Percentiles rank a stretch among this genome's conserved stretches.
Evolutionary conservation across 2,113 vertebrate species (phyloP).

Genomic region (Eulemur macaco): DNA sequence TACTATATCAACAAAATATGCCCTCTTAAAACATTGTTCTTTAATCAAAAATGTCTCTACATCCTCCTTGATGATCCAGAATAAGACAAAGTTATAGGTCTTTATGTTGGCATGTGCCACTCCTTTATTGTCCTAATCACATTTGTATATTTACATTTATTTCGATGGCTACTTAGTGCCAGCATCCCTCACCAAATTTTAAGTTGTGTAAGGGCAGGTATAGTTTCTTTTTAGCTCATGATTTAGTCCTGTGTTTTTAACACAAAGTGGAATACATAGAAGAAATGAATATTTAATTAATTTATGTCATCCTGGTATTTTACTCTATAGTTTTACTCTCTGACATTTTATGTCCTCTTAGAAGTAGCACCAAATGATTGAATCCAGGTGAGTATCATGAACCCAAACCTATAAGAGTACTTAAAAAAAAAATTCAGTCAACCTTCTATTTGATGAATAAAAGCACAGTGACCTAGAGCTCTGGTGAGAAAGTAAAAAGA

Average conservation of each 20-base stretch:
- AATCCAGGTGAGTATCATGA: background rate
- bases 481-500: background rate
- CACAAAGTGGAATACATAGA: background rate
- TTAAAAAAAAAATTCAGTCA: background rate
- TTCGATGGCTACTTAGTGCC: background rate
- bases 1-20: background rate
- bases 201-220: background rate
- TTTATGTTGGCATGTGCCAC: background rate
- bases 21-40: background rate
- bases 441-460: background rate
- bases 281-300: background rate
- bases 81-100: rapidly evolving
- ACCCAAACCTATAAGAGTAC: background rate
- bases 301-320: background rate
- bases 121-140: background rate
- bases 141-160: background rate
- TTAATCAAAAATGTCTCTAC: background rate
- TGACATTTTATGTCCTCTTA: background rate
- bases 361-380: background rate
- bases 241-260: background rate
- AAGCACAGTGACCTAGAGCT: background rate
- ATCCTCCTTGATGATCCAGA: background rate
- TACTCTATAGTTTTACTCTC: background rate
- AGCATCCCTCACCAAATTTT: background rate
- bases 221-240: background rate